These are phyloP conservation scores for Uloborus plumipes DNA, from an alignment of 2,888 invertebrate genomes.

Conservation along the genomic window DNA sequence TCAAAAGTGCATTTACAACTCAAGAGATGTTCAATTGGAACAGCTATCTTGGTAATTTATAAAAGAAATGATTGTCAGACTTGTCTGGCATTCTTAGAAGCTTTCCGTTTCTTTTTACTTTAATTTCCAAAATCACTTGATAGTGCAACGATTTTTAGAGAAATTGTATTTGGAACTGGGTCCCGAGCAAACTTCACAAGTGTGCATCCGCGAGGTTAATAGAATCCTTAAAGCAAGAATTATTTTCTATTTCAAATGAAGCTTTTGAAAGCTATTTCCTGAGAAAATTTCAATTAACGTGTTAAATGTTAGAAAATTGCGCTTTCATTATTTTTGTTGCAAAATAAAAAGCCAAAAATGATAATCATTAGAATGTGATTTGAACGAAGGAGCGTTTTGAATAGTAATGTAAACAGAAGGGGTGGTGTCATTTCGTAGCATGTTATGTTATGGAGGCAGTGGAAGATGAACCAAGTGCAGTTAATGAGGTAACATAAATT, in stretches of 20 bases:
- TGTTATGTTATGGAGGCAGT: slow-evolving; percentile 32
- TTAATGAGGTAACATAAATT: slow-evolving; percentile 64
- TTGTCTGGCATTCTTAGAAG: no score
- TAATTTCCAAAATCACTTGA: no score
- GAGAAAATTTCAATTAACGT: no score
- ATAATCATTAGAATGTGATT: slow-evolving; percentile 46
- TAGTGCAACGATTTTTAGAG: background rate
- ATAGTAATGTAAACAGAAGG: slow-evolving; percentile 64
- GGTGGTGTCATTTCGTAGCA: slow-evolving; percentile 47
- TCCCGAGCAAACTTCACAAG: slow-evolving; percentile 20
- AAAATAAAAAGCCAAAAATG: slow-evolving; percentile 24
- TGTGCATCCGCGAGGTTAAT: slow-evolving; percentile 32
- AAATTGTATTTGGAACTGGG: background rate
- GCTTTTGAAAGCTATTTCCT: no score
- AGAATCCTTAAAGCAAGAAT: slow-evolving; percentile 7
- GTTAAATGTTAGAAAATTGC: no score
- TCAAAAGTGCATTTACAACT: no score
- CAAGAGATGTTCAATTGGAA: no score
- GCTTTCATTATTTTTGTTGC: no score
- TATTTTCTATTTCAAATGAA: background rate
- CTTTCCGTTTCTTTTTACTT: no score
- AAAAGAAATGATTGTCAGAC: no score
- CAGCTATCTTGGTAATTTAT: no score
- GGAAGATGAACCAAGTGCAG: slow-evolving; percentile 33
- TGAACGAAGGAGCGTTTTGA: slow-evolving; percentile 34